Percentiles rank a stretch among this genome's conserved stretches.
These are phyloP conservation scores for Pseudococcus longispinus DNA, from an alignment of 2,888 invertebrate species.

Conservation along the genomic window DNA sequence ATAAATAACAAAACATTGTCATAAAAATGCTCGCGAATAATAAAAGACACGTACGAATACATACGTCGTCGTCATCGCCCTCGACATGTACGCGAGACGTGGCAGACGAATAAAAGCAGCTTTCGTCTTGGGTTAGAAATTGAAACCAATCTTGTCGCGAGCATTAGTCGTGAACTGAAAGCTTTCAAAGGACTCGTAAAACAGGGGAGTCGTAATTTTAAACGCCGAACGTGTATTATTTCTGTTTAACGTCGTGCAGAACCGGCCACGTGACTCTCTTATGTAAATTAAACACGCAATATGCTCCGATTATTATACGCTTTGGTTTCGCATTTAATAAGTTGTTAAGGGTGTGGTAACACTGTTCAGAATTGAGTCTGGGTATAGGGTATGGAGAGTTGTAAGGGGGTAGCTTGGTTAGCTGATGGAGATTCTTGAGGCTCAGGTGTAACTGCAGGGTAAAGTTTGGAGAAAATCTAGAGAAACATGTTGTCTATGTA, in stretches of 20 bases:
- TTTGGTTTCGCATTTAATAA: neutral
- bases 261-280: constrained; percentile 54
- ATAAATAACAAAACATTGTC: too few species aligned
- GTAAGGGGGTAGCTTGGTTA: too few species aligned
- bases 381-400: too few species aligned
- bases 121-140: constrained; percentile 9
- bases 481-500: too few species aligned
- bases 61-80: too few species aligned
- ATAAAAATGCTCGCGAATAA: too few species aligned
- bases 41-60: too few species aligned
- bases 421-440: too few species aligned
- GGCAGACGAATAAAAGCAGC: neutral
- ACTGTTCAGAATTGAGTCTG: too few species aligned
- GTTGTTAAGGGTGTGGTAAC: too few species aligned
- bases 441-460: too few species aligned
- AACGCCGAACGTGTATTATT: constrained; percentile 43
- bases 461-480: too few species aligned
- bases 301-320: constrained; percentile 26
- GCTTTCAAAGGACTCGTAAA: constrained; percentile 48
- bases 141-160: constrained; percentile 44
- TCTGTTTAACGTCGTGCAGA: constrained; percentile 51
- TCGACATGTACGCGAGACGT: neutral
- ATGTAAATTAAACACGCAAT: constrained; percentile 55
- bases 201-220: constrained; percentile 52
- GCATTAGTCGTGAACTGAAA: neutral